A percentile compares a stretch with the other conserved stretches of the same genome.
phyloP scores from a whole-genome alignment of 2,888 invertebrate species.

The Apamea anceps region DNA sequence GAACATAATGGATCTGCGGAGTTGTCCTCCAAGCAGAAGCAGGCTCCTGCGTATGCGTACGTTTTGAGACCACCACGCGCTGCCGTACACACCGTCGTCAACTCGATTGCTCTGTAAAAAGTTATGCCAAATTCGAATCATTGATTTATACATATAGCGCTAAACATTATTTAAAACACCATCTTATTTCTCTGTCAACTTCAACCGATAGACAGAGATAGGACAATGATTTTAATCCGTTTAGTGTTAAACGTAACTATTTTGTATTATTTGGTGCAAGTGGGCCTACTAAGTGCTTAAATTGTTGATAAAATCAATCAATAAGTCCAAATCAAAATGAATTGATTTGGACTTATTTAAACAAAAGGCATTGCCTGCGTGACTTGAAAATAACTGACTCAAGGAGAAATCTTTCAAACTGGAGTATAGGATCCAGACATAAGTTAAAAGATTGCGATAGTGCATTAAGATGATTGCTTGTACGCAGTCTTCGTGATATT shows the following conservation, averaged over 20 bases:
- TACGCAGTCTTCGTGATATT: not conserved
- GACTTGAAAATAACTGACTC: not conserved
- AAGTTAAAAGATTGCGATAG: slow-evolving; percentile 23
- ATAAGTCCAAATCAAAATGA: too few species aligned
- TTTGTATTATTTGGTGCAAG: too few species aligned
- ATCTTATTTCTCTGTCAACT: not conserved
- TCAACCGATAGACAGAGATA: not conserved
- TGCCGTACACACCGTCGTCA: slow-evolving; percentile 77
- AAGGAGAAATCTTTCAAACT: not conserved
- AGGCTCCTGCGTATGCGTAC: slow-evolving; percentile 74
- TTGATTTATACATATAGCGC: not conserved
- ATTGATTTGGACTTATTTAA: not conserved
- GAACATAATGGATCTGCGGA: slow-evolving; percentile 77
- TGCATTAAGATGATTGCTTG: slow-evolving; percentile 25
- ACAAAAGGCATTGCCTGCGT: not conserved
- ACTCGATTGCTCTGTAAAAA: slow-evolving; percentile 76
- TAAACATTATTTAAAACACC: not conserved
- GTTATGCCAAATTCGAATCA: not conserved
- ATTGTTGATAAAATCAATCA: not conserved
- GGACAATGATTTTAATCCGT: not conserved
- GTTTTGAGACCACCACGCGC: slow-evolving; percentile 80
- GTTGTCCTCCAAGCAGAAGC: slow-evolving; percentile 78
- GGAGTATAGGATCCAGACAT: not conserved
- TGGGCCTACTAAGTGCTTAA: not conserved
- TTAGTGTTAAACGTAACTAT: not conserved